A percentile compares a stretch with the other conserved stretches of the same genome.
phyloP scores from a whole-genome alignment of 2,888 invertebrate species.

The Liodrosophila aerea region DNA sequence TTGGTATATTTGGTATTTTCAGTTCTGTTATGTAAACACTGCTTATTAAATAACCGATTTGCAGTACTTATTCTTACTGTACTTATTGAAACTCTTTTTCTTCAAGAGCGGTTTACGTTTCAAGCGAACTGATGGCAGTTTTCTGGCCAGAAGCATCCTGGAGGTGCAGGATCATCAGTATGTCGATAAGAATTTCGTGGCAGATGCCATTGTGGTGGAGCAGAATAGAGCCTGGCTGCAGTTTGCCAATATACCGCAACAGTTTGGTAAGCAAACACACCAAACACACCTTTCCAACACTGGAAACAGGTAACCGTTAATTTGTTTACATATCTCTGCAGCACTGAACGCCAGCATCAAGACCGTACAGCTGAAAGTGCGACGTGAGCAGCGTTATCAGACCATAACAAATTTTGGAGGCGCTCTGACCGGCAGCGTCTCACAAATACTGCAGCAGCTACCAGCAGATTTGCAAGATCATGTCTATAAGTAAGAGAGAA shows the following conservation, averaged over 20 bases:
- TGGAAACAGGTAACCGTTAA: not conserved
- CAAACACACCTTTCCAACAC: not conserved
- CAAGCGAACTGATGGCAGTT: slow-evolving; percentile 81
- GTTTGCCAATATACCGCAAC: slow-evolving; percentile 47
- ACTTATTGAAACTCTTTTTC: too few relatives aligned
- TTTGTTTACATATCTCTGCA: slow-evolving; percentile 17
- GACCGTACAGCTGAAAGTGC: slow-evolving; percentile 53
- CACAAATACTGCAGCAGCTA: slow-evolving; percentile 75
- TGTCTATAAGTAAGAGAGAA: slow-evolving; percentile 78
- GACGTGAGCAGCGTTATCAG: slow-evolving; percentile 84
- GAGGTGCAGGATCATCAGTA: slow-evolving; percentile 50
- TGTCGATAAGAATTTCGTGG: slow-evolving; percentile 39
- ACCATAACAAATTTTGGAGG: slow-evolving; percentile 92
- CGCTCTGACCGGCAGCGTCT: slow-evolving; percentile 89
- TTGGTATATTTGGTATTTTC: too few relatives aligned
- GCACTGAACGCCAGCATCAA: slow-evolving; percentile 44
- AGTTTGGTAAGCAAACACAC: slow-evolving; percentile 43
- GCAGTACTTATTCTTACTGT: too few relatives aligned
- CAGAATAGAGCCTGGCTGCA: slow-evolving; percentile 59
- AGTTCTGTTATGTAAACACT: too few relatives aligned
- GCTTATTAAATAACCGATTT: too few relatives aligned
- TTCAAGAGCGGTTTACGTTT: slow-evolving; percentile 84
- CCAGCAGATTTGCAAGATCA: slow-evolving; percentile 72
- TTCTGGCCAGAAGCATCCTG: slow-evolving; percentile 35
- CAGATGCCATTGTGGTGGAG: slow-evolving; percentile 61